Conservation (phyloP, 2,113 vertebrate species). For the Heptranchias perlo region DNA sequence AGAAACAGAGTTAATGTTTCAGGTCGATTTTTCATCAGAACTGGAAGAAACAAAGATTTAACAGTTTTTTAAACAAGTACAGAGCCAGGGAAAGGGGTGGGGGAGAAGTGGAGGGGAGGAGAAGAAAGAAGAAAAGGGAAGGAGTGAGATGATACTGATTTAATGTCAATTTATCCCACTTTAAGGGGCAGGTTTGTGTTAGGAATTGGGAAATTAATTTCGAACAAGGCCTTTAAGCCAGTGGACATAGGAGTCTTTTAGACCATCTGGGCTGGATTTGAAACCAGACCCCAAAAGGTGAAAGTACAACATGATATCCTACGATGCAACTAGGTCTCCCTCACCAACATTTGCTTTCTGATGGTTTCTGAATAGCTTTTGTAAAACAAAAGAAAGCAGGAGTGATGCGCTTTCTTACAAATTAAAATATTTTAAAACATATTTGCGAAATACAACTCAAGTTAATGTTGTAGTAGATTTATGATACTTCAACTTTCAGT, state of each 20-base stretch:
- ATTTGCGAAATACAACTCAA: not conserved
- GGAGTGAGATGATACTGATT: not conserved
- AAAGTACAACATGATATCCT: not conserved
- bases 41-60: no score
- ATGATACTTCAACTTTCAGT: not conserved
- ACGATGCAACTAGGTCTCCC: not conserved
- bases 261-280: not conserved
- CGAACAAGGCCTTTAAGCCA: not conserved
- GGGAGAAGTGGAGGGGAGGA: no score
- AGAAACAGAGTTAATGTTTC: no score
- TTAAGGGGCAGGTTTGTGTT: not conserved
- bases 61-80: no score
- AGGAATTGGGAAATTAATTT: not conserved
- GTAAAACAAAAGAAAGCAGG: not conserved
- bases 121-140: no score
- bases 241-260: not conserved
- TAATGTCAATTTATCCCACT: not conserved
- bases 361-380: not conserved
- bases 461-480: not conserved
- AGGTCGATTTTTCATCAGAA: no score
- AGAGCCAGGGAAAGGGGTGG: no score
- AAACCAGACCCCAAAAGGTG: not conserved
- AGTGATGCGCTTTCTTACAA: not conserved
- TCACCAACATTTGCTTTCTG: not conserved
- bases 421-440: not conserved